Percentiles rank a stretch among this genome's conserved stretches.
Conservation (phyloP, 2,797 vertebrate genomes). For the Myotis findleyi region DNA sequence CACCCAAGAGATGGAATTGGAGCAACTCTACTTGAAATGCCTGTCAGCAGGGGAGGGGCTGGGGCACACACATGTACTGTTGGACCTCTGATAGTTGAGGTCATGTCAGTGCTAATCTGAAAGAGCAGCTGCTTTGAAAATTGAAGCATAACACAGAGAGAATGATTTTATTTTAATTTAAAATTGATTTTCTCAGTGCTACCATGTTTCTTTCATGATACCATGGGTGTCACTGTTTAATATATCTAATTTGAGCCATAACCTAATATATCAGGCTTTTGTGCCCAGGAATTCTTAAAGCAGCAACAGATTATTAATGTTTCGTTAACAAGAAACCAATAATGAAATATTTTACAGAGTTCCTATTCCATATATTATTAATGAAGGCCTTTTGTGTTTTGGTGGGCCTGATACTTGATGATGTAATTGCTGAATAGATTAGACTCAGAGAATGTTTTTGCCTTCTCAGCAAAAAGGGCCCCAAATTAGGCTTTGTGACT, state of each 20-base stretch:
- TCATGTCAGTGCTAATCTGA: neutral
- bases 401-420: conserved; percentile 1
- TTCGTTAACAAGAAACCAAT: conserved; percentile 67
- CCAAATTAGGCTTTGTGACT: neutral
- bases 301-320: conserved; percentile 60
- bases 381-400: conserved; percentile 69
- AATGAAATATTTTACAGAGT: conserved; percentile 21
- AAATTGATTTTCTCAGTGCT: conserved; percentile 68
- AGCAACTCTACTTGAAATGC: neutral
- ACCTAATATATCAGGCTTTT: conserved; percentile 51
- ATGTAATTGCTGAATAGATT: conserved; percentile 34
- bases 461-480: conserved; percentile 57
- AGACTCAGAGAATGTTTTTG: conserved; percentile 51
- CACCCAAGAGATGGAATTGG: neutral
- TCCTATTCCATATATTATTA: conserved; percentile 61
- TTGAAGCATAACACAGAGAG: neutral
- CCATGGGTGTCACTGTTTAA: conserved; percentile 42
- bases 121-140: conserved; percentile 62
- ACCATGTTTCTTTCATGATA: conserved; percentile 54
- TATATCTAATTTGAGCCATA: conserved; percentile 18
- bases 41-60: neutral
- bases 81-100: conserved; percentile 24
- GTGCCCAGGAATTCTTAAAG: conserved; percentile 50
- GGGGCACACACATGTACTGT: neutral
- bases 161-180: conserved; percentile 75